These are phyloP conservation scores for Glossosoma conforme DNA, from an alignment of 1,140 invertebrate species.

Conservation along the genomic window DNA sequence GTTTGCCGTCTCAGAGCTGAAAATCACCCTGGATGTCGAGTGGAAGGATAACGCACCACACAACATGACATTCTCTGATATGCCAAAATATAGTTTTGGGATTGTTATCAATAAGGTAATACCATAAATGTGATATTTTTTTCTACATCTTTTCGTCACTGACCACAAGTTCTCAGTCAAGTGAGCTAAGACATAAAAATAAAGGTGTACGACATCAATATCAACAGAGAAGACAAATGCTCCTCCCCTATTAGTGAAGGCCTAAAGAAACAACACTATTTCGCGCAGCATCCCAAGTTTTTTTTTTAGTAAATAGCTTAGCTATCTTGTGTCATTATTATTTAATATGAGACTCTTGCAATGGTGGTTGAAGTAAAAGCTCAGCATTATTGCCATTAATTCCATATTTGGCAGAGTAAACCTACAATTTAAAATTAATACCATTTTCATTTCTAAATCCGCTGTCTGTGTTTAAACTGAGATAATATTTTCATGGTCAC, in stretches of 20 bases:
- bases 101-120: constrained; percentile 52
- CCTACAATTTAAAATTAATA: too few relatives aligned
- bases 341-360: too few relatives aligned
- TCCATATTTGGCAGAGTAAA: too few relatives aligned
- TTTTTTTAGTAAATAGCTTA: too few relatives aligned
- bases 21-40: constrained; percentile 42
- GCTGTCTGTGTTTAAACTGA: constrained; percentile 2
- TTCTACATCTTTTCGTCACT: neutral
- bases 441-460: too few relatives aligned
- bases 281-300: too few relatives aligned
- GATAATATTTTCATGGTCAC: constrained; percentile 17
- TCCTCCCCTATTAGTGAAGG: too few relatives aligned
- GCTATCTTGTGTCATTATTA: too few relatives aligned
- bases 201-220: neutral
- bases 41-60: constrained; percentile 42
- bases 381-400: too few relatives aligned
- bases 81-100: constrained; percentile 50
- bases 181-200: neutral
- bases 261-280: too few relatives aligned
- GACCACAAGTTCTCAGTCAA: neutral
- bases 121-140: constrained; percentile 11
- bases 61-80: constrained; percentile 44
- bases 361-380: too few relatives aligned
- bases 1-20: constrained; percentile 42
- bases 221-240: too few relatives aligned